phyloP scores from a whole-genome alignment of 2,888 invertebrate species.

The Lomographa bimaculata region DNA sequence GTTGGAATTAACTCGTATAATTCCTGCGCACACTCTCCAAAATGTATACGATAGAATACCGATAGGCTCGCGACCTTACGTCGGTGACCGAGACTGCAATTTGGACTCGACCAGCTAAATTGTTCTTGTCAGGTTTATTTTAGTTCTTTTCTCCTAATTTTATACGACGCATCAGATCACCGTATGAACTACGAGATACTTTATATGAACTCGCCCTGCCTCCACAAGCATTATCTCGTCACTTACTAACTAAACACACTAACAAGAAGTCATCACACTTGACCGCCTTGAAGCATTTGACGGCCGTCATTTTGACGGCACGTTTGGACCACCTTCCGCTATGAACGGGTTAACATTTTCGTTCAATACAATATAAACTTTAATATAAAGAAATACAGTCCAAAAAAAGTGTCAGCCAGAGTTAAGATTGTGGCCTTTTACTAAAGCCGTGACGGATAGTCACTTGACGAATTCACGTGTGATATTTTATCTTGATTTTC shows the following conservation, averaged over 20 bases:
- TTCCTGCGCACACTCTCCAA: too few species aligned
- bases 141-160: too few species aligned
- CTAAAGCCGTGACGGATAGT: constrained; percentile 63
- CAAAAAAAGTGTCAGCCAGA: neutral
- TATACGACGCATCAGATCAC: constrained; percentile 24
- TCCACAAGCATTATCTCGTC: constrained; percentile 63
- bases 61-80: too few species aligned
- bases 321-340: constrained; percentile 58
- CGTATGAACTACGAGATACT: constrained; percentile 29
- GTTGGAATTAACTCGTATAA: too few species aligned
- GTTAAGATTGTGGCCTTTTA: constrained; percentile 42
- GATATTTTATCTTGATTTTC: constrained; percentile 36
- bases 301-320: constrained; percentile 67
- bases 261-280: constrained; percentile 75
- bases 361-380: constrained; percentile 32
- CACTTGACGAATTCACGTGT: constrained; percentile 73
- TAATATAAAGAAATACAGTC: constrained; percentile 32
- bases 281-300: constrained; percentile 69
- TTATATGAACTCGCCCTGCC: constrained; percentile 15
- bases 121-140: too few species aligned
- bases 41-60: too few species aligned
- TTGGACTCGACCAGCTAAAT: too few species aligned
- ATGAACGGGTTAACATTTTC: constrained; percentile 41
- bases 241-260: constrained; percentile 59
- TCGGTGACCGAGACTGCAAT: too few species aligned